Evolutionary conservation across 1,140 invertebrate genomes (phyloP), one percentile per base, ranked within the genome.

Genomic region (Hyphantria cunea): DNA sequence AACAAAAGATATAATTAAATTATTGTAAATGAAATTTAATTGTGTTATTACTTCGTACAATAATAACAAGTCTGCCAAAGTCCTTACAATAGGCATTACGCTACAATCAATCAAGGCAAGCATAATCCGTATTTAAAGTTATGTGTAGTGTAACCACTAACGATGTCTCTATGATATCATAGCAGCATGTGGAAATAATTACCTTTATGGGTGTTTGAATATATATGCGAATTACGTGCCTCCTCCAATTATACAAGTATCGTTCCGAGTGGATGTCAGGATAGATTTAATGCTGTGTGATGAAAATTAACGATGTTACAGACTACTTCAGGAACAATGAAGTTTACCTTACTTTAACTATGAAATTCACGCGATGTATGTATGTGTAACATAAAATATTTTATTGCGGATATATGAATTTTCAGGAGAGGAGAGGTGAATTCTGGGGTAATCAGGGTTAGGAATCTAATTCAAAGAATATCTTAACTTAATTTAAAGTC

Each of bases 91-190:
- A 37, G 31, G 34, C 45, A 45, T 45, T n/a, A n/a, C 42, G 31
- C 31, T 55, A 41, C 44, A 55, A 55, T 55, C 53, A 55, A 55
- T 55, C 53, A 55, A 55, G 53, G 12, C 53, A 42, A 55, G 45
- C 41, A 45, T 55, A 55, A 55, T 55, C 53, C 41, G 53, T 41
- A 55, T 55, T 55, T 55, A 55, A 55, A 5, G 2, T 25, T 25
- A 55, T 41, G 53, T 55, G 45, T 42, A 55, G 33, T 55, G 53
- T 55, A 55, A 55, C 53, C 53, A 42, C 53, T 55, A 55, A 55
- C 53, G 53, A 55, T 55, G 53, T 55, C 53, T 55, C 53, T 55
- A 55, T 55, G 53, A 55, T 55, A 55, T 55, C 53, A 55, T 55
- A 41, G 41, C 6, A 31, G 15, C 45, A 45, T 55, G 53, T 55